Conservation (phyloP, 2,888 invertebrate genomes). For the Clanis bilineata region DNA sequence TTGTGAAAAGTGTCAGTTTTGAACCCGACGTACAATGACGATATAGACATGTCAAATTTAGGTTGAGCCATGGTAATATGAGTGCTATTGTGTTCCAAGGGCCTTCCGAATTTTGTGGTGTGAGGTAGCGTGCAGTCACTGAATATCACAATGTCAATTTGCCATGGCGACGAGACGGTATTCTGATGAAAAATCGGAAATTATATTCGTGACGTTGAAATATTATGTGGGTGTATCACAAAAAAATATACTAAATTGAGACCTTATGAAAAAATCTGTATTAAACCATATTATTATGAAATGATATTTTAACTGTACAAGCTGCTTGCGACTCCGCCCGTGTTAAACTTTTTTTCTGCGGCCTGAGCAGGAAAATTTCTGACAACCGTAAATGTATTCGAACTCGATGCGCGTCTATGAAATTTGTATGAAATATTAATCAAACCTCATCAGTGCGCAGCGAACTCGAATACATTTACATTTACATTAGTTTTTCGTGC, state of each 20-base stretch:
- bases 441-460: no score
- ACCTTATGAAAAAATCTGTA: not conserved
- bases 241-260: not conserved
- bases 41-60: constrained; percentile 1
- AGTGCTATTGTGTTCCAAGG: not conserved
- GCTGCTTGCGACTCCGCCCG: not conserved
- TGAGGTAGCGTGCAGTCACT: constrained; percentile 30
- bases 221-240: not conserved
- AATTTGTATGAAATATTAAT: no score
- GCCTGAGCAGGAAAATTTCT: no score
- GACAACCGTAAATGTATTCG: no score
- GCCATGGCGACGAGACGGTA: constrained; percentile 19
- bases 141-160: constrained; percentile 40
- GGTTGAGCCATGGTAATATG: not conserved
- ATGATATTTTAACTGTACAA: not conserved
- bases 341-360: no score
- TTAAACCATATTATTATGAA: not conserved
- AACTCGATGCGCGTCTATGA: no score
- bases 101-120: constrained; percentile 5
- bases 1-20: constrained; percentile 35
- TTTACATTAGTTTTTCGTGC: no score
- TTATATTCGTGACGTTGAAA: constrained; percentile 12
- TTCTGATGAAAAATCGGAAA: constrained; percentile 10
- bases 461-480: no score
- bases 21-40: constrained; percentile 31